Percentiles rank a stretch among this genome's conserved stretches.
phyloP scores from a whole-genome alignment of 2,888 invertebrate genomes.

The Ophonus ardosiacus region DNA sequence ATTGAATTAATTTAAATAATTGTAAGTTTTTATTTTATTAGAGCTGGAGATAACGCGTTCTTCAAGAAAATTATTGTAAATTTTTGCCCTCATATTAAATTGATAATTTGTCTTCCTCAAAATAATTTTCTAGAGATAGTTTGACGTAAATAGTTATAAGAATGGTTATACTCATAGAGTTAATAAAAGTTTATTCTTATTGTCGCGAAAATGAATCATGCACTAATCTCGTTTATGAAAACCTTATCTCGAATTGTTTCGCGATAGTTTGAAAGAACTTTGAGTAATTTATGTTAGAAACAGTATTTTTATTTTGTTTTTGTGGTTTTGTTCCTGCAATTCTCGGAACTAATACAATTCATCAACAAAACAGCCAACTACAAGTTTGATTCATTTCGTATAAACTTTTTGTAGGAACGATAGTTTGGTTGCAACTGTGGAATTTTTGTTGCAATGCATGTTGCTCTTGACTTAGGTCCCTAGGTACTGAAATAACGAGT shows the following conservation, averaged over 20 bases:
- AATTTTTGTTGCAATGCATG: constrained; percentile 14
- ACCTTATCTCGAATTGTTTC: constrained; percentile 15
- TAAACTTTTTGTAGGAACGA: constrained; percentile 9
- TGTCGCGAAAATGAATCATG: background rate
- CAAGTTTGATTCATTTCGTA: background rate
- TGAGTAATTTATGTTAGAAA: constrained; percentile 35
- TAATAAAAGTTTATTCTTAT: too few species aligned
- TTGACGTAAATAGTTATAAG: background rate
- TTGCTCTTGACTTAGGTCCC: background rate
- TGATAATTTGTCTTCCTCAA: too few species aligned
- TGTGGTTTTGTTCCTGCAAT: constrained; percentile 9
- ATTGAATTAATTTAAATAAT: too few species aligned
- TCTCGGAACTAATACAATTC: constrained; percentile 18
- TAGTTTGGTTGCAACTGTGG: background rate
- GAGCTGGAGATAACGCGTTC: too few species aligned
- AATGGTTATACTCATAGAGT: background rate
- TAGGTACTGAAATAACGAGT: constrained; percentile 9
- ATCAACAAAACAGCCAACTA: constrained; percentile 32
- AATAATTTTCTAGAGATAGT: too few species aligned
- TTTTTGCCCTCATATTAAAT: too few species aligned
- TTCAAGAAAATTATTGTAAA: too few species aligned
- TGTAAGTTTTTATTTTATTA: too few species aligned
- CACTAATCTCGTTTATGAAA: constrained; percentile 3
- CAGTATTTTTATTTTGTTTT: constrained; percentile 24
- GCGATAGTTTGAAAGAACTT: background rate